phyloP scores from a whole-genome alignment of 2,888 invertebrate species.

The Caenorhabditis sp. region DNA sequence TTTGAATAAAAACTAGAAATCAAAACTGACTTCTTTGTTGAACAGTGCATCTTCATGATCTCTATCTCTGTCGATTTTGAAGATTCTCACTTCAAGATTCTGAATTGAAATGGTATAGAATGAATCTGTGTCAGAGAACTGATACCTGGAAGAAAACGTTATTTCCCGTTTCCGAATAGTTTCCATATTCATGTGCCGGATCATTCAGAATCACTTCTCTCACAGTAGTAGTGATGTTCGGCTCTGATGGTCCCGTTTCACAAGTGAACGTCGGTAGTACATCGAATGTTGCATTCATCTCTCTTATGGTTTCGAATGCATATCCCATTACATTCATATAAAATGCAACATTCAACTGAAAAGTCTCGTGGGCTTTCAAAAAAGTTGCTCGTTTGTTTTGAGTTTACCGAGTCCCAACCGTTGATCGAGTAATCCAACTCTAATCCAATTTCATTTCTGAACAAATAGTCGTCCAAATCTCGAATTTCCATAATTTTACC shows the following conservation, averaged over 20 bases:
- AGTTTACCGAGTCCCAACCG: conserved; percentile 74
- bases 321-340: conserved; percentile 72
- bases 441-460: conserved; percentile 77
- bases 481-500: conserved; percentile 72
- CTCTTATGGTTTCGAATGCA: conserved; percentile 61
- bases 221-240: conserved; percentile 62
- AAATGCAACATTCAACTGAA: conserved; percentile 73
- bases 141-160: conserved; percentile 63
- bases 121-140: no score
- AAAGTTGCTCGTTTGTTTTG: background rate
- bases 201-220: conserved; percentile 62
- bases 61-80: conserved; percentile 75
- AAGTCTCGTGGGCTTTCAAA: conserved; percentile 17
- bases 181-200: conserved; percentile 69
- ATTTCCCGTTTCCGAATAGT: conserved; percentile 54
- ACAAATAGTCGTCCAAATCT: conserved; percentile 75
- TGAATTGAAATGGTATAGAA: conserved; percentile 40
- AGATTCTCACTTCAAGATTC: conserved; percentile 75
- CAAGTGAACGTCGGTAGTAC: conserved; percentile 62
- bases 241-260: conserved; percentile 47
- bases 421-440: conserved; percentile 75
- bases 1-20: no score
- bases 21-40: conserved; percentile 75
- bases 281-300: conserved; percentile 60
- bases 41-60: conserved; percentile 75